Evolutionary conservation across 2,888 invertebrate species (phyloP).

Genomic region (Drosophila colorata): DNA sequence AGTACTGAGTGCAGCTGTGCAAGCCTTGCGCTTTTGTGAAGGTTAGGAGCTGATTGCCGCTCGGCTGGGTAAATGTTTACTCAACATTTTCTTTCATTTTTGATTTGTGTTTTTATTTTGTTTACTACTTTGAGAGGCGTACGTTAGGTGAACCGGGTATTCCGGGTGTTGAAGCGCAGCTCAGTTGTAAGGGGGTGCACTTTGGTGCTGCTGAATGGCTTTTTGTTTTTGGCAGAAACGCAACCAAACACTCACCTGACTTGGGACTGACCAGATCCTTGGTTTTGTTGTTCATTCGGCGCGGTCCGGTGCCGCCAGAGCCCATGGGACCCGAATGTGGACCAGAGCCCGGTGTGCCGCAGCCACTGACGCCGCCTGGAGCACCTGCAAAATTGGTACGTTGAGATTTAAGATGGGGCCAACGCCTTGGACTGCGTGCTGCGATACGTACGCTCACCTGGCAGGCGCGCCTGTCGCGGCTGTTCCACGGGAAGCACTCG

Average conservation of each 20-base stretch:
- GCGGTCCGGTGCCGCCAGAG: conserved; percentile 85
- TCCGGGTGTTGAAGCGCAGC: conserved; percentile 58
- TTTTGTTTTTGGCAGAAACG: conserved; percentile 13
- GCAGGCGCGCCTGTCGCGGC: conserved; percentile 87
- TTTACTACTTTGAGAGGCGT: conserved; percentile 45
- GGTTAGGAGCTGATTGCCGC: conserved; percentile 38
- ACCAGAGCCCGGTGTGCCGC: conserved; percentile 85
- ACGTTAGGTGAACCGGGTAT: conserved; percentile 49
- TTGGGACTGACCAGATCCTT: conserved; percentile 86
- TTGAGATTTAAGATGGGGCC: not conserved
- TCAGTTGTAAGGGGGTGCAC: conserved; percentile 29
- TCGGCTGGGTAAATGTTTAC: conserved; percentile 27
- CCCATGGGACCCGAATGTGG: conserved; percentile 85
- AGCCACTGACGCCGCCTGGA: conserved; percentile 84
- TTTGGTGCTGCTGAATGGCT: conserved; percentile 34
- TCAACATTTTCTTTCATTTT: conserved; percentile 2
- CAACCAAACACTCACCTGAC: conserved; percentile 83
- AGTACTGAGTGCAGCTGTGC: conserved; percentile 68
- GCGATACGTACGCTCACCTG: conserved; percentile 67
- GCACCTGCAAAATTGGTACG: conserved; percentile 68
- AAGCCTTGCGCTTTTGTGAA: conserved; percentile 54
- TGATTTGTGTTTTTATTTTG: conserved; percentile 4
- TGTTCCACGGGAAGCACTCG: conserved; percentile 98
- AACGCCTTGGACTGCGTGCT: too few species aligned
- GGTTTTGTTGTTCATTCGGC: conserved; percentile 85